Conservation (phyloP, 2,113 vertebrate genomes). For the Antechinus flavipes region DNA sequence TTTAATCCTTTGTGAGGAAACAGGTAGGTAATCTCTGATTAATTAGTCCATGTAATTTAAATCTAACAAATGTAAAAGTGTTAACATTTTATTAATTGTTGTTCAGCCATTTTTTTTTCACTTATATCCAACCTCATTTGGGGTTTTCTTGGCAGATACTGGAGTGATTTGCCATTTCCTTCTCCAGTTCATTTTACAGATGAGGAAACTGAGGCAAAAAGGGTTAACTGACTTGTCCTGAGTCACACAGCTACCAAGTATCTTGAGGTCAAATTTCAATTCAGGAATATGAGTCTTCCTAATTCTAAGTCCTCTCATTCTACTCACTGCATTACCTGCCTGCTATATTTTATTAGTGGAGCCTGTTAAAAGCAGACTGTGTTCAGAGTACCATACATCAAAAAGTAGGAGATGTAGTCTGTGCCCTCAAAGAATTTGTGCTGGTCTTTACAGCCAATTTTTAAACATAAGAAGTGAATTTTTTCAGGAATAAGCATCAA, state of each 20-base stretch:
- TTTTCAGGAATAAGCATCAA: not conserved
- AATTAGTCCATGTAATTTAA: not conserved
- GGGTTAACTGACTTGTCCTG: too few species aligned
- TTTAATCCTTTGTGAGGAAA: not conserved
- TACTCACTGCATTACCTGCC: too few species aligned
- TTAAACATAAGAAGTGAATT: not conserved
- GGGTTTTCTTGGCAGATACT: too few species aligned
- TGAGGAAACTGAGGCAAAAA: too few species aligned
- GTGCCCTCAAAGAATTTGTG: not conserved
- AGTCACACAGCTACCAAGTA: too few species aligned
- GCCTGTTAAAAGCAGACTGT: not conserved
- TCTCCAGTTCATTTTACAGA: too few species aligned
- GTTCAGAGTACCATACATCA: not conserved
- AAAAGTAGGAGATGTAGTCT: not conserved
- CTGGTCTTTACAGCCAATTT: not conserved
- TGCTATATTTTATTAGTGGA: not conserved
- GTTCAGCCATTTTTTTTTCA: too few species aligned
- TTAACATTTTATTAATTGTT: not conserved
- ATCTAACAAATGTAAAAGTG: not conserved
- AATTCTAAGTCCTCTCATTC: not conserved
- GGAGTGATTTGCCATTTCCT: too few species aligned
- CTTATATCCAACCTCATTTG: too few species aligned
- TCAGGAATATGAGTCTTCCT: not conserved
- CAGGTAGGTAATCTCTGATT: not conserved
- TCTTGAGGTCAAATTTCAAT: too few species aligned